Base-by-base conservation (phyloP, 2,797 vertebrate genomes). In the Euthynnus affinis region DNA sequence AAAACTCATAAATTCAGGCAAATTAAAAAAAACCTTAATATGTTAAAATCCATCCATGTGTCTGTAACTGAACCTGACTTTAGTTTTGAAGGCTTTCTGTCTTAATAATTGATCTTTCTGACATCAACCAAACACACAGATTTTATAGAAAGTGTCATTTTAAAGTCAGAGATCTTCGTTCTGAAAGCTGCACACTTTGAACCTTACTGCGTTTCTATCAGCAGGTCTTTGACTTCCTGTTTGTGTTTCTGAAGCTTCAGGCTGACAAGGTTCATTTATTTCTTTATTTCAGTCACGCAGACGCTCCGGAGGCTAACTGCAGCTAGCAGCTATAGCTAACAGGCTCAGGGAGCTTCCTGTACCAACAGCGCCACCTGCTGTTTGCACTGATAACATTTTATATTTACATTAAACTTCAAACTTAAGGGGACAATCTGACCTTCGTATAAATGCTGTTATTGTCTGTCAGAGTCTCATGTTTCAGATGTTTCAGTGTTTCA, bases 341-440 rank as follows among this genome's bases (percentile, higher is more conserved):
- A 13, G 18, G 25, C 42, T 17, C 23, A 62, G 23, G 42, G 40
- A 20, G 60, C 42, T 27, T 46, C 23, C 23, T 18, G 17, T 7
- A 20, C 42, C 13, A 5, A 48, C 61, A 42, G 22, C 0, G 22
- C 66, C 23, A 8, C 18, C 37, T 68, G 18, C 37, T 44, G 20
- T 70, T 59, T 71, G 52, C 65, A 69, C 25, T 34, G 53, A 57
- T 46, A 29, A 37, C 13, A 3, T 2, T 67, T 34, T 40, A 34
- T 40, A 34, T 49, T 15, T 23, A 8, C 23, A 42, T 55, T 53
- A 27, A 27, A 44, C 17, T 10, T 68, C 27, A 4, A 25, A 27
- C 51, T 42, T 57, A 27, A 61, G 15, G 58, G 25, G 9, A 34
- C 55, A 46, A 3, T n/a, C n/a, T 3, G 1, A 15, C 12, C 17